These are phyloP conservation scores for Drosophila lini DNA, from an alignment of 1,140 invertebrate genomes.

Conservation along the genomic window DNA sequence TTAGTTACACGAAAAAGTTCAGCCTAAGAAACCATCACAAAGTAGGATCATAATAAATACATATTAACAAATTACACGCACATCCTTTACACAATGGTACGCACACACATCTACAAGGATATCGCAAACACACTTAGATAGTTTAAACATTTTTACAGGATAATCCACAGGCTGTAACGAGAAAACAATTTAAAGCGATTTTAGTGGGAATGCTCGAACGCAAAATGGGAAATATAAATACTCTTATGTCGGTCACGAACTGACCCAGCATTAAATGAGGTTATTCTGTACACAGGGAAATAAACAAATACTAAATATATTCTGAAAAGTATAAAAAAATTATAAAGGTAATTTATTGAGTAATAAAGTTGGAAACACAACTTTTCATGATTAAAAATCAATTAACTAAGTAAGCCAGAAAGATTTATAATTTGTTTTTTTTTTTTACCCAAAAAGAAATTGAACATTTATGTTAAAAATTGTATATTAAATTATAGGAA, in stretches of 20 bases:
- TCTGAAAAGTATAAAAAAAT: not conserved
- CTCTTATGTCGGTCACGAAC: conserved; percentile 44
- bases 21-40: conserved; percentile 82
- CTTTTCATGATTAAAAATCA: not conserved
- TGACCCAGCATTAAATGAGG: conserved; percentile 14
- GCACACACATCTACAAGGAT: conserved; percentile 33
- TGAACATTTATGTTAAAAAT: too few relatives aligned
- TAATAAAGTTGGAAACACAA: not conserved
- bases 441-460: too few relatives aligned
- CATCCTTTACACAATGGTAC: conserved; percentile 42
- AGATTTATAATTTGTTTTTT: too few relatives aligned
- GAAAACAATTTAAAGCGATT: conserved; percentile 40
- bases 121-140: conserved; percentile 39
- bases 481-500: too few relatives aligned
- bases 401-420: too few relatives aligned
- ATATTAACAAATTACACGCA: conserved; percentile 59
- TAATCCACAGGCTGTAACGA: conserved; percentile 42
- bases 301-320: not conserved
- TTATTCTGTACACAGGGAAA: conserved; percentile 8
- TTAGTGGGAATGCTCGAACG: conserved; percentile 22
- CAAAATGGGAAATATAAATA: conserved; percentile 30
- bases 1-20: conserved; percentile 76
- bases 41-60: conserved; percentile 77
- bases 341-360: not conserved
- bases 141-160: conserved; percentile 57